Percentiles rank a stretch among this genome's conserved stretches.
phyloP scores from a whole-genome alignment of 2,113 vertebrate species.

The Perca fluviatilis region DNA sequence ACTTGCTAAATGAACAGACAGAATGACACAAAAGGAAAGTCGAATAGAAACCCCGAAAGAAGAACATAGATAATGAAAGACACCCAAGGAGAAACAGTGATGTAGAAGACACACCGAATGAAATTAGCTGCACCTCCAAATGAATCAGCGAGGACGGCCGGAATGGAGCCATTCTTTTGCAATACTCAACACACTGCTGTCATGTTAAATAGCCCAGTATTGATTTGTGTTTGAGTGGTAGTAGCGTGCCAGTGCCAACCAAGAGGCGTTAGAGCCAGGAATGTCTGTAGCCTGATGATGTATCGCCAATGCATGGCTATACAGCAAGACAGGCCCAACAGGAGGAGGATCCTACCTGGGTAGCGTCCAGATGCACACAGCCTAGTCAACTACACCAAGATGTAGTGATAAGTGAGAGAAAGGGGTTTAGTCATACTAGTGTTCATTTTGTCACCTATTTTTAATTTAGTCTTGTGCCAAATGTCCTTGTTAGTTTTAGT shows the following conservation, averaged over 20 bases:
- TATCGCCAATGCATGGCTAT: not conserved
- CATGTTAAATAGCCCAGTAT: not conserved
- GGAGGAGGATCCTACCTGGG: not conserved
- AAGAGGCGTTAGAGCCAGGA: not conserved
- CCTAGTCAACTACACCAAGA: not conserved
- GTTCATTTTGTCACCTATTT: too few relatives aligned
- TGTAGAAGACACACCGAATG: not conserved
- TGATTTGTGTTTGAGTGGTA: slow-evolving; percentile 23
- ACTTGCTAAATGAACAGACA: not conserved
- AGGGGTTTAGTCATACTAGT: too few relatives aligned
- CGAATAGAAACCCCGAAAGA: not conserved
- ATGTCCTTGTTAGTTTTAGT: too few relatives aligned
- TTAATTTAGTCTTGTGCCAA: too few relatives aligned
- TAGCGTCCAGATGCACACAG: not conserved
- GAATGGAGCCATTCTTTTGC: slow-evolving; percentile 2
- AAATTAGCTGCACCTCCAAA: not conserved
- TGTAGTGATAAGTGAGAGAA: not conserved
- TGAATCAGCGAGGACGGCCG: not conserved
- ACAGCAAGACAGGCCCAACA: not conserved
- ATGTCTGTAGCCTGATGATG: not conserved
- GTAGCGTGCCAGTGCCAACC: not conserved
- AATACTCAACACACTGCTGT: slow-evolving; percentile 12
- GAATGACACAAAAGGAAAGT: slow-evolving; percentile 1
- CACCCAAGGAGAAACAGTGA: not conserved
- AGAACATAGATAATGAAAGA: not conserved